These are phyloP conservation scores for Zhuqinia jingwanae DNA, from an alignment of 2,888 invertebrate species.

Conservation along the genomic window DNA sequence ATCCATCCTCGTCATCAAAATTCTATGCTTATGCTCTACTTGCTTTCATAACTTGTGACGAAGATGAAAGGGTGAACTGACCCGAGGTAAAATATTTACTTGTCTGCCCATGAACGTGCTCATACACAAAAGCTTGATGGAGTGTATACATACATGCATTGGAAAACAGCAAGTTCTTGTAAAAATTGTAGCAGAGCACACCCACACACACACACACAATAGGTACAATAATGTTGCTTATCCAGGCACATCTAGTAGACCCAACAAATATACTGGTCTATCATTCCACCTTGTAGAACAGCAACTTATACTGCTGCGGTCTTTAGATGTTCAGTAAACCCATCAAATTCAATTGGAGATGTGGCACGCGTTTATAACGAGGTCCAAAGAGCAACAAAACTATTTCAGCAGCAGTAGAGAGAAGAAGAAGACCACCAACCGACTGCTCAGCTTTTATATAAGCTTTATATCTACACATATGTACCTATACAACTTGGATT, in stretches of 20 bases:
- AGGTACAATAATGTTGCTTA: conserved; percentile 2
- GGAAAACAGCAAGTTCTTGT: not conserved
- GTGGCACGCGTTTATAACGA: conserved; percentile 66
- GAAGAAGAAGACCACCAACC: conserved; percentile 63
- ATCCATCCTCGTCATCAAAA: conserved; percentile 4
- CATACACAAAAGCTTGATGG: not conserved
- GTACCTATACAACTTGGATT: conserved; percentile 6
- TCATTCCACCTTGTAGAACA: conserved; percentile 31
- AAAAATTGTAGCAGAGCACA: not conserved
- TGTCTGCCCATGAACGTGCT: conserved; percentile 50
- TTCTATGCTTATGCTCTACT: conserved; percentile 36
- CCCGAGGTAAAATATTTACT: conserved; percentile 71
- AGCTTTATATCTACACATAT: no score
- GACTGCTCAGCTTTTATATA: conserved; percentile 24
- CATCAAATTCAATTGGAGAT: conserved; percentile 66
- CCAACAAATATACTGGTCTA: conserved; percentile 36
- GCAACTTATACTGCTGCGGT: conserved; percentile 37
- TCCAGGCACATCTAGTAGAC: not conserved
- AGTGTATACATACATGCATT: not conserved
- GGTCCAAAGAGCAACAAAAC: conserved; percentile 56
- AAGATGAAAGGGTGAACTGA: conserved; percentile 71
- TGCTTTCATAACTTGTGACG: conserved; percentile 51
- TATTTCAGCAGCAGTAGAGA: no score
- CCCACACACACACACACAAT: not conserved
- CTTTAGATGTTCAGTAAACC: conserved; percentile 53